Conservation (phyloP, 1,140 invertebrate genomes). For the Semibalanus balanoides region DNA sequence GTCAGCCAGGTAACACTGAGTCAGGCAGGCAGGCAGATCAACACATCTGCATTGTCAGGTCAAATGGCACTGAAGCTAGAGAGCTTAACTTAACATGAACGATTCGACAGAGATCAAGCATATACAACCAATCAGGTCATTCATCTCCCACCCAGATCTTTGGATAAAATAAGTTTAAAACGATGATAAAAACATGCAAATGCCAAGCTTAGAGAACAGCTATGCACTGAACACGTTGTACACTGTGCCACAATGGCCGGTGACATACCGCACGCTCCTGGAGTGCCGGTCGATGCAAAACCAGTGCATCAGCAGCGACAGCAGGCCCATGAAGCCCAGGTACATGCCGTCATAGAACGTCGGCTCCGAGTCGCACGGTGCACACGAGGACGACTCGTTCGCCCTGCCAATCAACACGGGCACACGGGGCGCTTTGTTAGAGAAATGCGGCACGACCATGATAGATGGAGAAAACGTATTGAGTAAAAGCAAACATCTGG, state of each 20-base stretch:
- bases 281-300: slow-evolving; percentile 76
- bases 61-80: too few species aligned
- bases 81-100: too few species aligned
- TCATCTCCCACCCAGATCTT: too few species aligned
- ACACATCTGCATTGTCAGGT: too few species aligned
- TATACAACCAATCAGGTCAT: too few species aligned
- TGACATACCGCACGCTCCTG: slow-evolving; percentile 49
- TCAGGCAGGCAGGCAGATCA: background rate
- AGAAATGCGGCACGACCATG: too few species aligned
- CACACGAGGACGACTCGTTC: slow-evolving; percentile 51
- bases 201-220: background rate
- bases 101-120: too few species aligned
- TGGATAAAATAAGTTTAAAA: slow-evolving; percentile 6
- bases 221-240: background rate
- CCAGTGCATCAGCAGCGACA: slow-evolving; percentile 74
- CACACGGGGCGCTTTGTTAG: too few species aligned
- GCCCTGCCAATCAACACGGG: too few species aligned
- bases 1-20: background rate
- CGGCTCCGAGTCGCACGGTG: slow-evolving; percentile 55
- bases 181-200: slow-evolving; percentile 4
- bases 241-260: background rate
- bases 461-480: too few species aligned
- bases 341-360: slow-evolving; percentile 87
- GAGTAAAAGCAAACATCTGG: too few species aligned
- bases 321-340: slow-evolving; percentile 76